phyloP scores from a whole-genome alignment of 2,888 invertebrate species.

The Drosophila seclusa region DNA sequence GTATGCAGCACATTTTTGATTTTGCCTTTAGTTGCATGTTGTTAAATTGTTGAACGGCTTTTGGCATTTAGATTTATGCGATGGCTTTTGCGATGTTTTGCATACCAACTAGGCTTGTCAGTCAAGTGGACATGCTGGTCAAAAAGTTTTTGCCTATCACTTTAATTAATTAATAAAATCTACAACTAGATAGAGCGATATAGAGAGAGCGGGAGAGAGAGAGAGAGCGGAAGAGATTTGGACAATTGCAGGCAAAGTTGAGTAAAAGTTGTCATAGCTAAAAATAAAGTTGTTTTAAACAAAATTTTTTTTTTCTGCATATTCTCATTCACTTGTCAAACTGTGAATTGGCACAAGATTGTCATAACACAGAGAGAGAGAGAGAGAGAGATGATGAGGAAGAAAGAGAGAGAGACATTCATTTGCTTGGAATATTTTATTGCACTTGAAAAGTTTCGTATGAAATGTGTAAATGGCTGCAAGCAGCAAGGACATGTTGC shows the following conservation, averaged over 20 bases:
- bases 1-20: slow-evolving; percentile 32
- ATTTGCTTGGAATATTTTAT: slow-evolving; percentile 65
- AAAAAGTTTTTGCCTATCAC: slow-evolving; percentile 66
- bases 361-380: slow-evolving; percentile 42
- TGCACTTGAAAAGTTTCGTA: slow-evolving; percentile 75
- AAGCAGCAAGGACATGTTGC: not conserved
- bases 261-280: slow-evolving; percentile 66
- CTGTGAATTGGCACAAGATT: slow-evolving; percentile 74
- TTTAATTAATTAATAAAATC: slow-evolving; percentile 78
- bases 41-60: slow-evolving; percentile 69
- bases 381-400: not conserved
- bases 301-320: slow-evolving; percentile 49
- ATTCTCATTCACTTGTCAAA: slow-evolving; percentile 78
- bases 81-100: slow-evolving; percentile 8
- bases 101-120: slow-evolving; percentile 26
- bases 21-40: slow-evolving; percentile 28
- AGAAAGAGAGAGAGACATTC: slow-evolving; percentile 21
- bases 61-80: slow-evolving; percentile 68
- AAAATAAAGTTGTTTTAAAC: slow-evolving; percentile 37
- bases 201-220: slow-evolving; percentile 15
- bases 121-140: slow-evolving; percentile 37
- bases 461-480: slow-evolving; percentile 52
- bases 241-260: slow-evolving; percentile 61
- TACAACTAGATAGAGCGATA: slow-evolving; percentile 34
- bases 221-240: slow-evolving; percentile 19